Evolutionary conservation across 2,113 vertebrate species (phyloP).

Genomic region (Hippopotamus amphibius): DNA sequence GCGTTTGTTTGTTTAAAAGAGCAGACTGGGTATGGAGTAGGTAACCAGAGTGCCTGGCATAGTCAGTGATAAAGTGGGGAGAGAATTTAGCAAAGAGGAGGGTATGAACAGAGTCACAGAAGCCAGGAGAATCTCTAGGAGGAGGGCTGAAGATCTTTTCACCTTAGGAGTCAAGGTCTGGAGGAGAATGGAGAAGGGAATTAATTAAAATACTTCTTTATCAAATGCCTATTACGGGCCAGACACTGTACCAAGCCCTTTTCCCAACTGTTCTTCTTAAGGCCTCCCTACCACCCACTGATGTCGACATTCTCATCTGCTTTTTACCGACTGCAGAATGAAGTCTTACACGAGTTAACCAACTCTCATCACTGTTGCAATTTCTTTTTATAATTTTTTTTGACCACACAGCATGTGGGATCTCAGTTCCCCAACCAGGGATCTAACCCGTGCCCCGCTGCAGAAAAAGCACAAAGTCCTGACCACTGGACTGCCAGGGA

Average conservation of each 20-base stretch:
- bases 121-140: background rate
- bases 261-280: background rate
- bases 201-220: too few relatives aligned
- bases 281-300: rapidly evolving
- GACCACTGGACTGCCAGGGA: too few relatives aligned
- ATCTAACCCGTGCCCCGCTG: too few relatives aligned
- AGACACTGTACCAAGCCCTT: too few relatives aligned
- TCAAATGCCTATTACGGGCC: background rate
- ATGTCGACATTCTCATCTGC: rapidly evolving
- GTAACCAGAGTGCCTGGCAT: background rate
- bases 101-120: background rate
- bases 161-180: background rate
- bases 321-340: background rate
- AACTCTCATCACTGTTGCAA: background rate
- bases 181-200: background rate
- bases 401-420: too few relatives aligned
- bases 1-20: background rate
- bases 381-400: background rate
- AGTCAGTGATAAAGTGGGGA: background rate
- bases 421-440: too few relatives aligned
- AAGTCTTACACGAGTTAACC: background rate
- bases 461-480: too few relatives aligned
- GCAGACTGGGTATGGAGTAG: too few relatives aligned
- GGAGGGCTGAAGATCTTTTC: background rate
- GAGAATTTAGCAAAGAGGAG: background rate